Conservation (phyloP, 2,888 invertebrate species). For the Agonopterix subpropinquella region DNA sequence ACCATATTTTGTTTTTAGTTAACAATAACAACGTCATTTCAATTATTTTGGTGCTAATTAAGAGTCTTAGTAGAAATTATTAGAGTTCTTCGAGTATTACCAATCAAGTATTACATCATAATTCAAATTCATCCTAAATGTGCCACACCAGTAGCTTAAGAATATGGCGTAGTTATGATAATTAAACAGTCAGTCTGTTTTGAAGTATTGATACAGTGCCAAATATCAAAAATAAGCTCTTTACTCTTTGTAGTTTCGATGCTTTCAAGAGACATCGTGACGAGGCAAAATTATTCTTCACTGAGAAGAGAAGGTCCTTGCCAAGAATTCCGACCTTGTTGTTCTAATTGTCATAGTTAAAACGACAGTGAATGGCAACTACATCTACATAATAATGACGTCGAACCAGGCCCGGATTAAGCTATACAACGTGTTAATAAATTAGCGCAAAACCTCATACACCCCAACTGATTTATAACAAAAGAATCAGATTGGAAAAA, state of each 20-base stretch:
- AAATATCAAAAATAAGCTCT: neutral
- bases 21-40: too few relatives aligned
- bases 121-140: neutral
- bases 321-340: slow-evolving; percentile 36
- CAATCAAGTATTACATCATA: too few relatives aligned
- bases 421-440: too few relatives aligned
- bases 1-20: too few relatives aligned
- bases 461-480: too few relatives aligned
- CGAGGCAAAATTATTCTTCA: neutral
- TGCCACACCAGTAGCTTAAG: neutral
- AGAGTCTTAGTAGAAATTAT: too few relatives aligned
- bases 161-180: neutral
- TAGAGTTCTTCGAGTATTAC: too few relatives aligned
- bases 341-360: slow-evolving; percentile 36
- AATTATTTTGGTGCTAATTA: too few relatives aligned
- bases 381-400: slow-evolving; percentile 41
- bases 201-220: neutral
- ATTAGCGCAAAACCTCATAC: too few relatives aligned
- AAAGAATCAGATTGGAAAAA: too few relatives aligned
- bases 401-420: too few relatives aligned
- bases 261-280: slow-evolving; percentile 1
- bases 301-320: slow-evolving; percentile 14
- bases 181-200: neutral
- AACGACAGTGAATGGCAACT: slow-evolving; percentile 42
- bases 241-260: neutral